phyloP scores from a whole-genome alignment of 2,797 vertebrate genomes.

The Merluccius polli region DNA sequence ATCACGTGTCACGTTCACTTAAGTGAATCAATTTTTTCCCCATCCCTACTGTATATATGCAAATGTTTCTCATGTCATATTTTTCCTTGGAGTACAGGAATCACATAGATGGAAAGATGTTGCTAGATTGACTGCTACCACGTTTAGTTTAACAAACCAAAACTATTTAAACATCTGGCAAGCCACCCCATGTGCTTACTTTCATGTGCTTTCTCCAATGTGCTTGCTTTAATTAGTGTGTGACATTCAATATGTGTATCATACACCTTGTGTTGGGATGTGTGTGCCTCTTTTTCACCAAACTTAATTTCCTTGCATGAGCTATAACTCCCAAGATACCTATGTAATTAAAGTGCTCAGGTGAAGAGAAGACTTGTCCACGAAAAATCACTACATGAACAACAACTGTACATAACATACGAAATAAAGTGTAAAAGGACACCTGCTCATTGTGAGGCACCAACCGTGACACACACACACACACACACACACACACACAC shows the following conservation, averaged over 20 bases:
- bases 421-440: constrained; percentile 26
- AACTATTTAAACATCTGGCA: not conserved
- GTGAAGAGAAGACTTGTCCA: constrained; percentile 48
- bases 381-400: constrained; percentile 15
- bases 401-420: constrained; percentile 12
- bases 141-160: not conserved
- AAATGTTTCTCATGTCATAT: not conserved
- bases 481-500: too few relatives aligned
- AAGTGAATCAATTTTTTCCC: too few relatives aligned
- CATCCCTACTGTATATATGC: too few relatives aligned
- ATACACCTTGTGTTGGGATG: not conserved
- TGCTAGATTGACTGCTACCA: not conserved
- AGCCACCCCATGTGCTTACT: constrained; percentile 32
- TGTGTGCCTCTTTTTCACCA: not conserved
- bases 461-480: constrained; percentile 47
- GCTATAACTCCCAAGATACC: constrained; percentile 56
- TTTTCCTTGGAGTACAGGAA: not conserved
- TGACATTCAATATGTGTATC: constrained; percentile 12
- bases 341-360: constrained; percentile 63
- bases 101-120: not conserved
- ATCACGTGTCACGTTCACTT: too few relatives aligned
- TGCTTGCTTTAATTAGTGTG: constrained; percentile 32
- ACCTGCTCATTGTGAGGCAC: constrained; percentile 46
- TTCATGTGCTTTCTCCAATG: constrained; percentile 52
- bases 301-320: not conserved